Conservation (phyloP, 2,888 invertebrate genomes). For the Pterostichus niger region DNA sequence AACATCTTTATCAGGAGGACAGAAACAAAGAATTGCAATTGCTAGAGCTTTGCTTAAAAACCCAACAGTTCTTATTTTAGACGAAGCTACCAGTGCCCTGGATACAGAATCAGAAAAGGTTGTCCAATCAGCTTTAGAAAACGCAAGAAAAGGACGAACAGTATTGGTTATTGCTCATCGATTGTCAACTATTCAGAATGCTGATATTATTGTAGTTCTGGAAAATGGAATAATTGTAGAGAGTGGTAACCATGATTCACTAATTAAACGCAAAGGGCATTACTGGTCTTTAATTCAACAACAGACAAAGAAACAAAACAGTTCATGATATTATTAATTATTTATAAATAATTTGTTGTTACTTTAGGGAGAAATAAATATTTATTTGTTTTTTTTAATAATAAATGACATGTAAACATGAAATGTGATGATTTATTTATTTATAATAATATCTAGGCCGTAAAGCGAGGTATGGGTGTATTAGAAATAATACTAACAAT, state of each 20-base stretch:
- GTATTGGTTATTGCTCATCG: conserved; percentile 97
- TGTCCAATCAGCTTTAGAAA: conserved; percentile 93
- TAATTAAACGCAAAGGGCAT: conserved; percentile 88
- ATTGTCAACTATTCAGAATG: conserved; percentile 93
- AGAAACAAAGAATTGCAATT: conserved; percentile 96
- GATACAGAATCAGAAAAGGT: conserved; percentile 95
- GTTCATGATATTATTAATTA: conserved; percentile 24
- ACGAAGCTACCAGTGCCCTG: conserved; percentile 97
- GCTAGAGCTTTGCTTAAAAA: conserved; percentile 95
- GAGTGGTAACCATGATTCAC: conserved; percentile 91
- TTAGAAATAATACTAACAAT: no score
- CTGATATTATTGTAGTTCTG: conserved; percentile 94
- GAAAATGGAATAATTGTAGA: conserved; percentile 91
- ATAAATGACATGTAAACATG: conserved; percentile 20
- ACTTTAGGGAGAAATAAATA: not conserved
- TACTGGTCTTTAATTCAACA: conserved; percentile 92
- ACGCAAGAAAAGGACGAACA: conserved; percentile 90
- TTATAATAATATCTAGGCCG: no score
- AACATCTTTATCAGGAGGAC: conserved; percentile 95
- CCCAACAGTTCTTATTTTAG: conserved; percentile 92
- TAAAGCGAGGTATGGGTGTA: no score
- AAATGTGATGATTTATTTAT: conserved; percentile 38
- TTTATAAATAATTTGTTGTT: conserved; percentile 4
- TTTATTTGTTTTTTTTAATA: not conserved
- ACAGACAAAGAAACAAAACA: conserved; percentile 73